A percentile compares a stretch with the other conserved stretches of the same genome.
These are phyloP conservation scores for Cryptomyrus ogoouensis DNA, from an alignment of 2,113 vertebrate species.

Conservation along the genomic window DNA sequence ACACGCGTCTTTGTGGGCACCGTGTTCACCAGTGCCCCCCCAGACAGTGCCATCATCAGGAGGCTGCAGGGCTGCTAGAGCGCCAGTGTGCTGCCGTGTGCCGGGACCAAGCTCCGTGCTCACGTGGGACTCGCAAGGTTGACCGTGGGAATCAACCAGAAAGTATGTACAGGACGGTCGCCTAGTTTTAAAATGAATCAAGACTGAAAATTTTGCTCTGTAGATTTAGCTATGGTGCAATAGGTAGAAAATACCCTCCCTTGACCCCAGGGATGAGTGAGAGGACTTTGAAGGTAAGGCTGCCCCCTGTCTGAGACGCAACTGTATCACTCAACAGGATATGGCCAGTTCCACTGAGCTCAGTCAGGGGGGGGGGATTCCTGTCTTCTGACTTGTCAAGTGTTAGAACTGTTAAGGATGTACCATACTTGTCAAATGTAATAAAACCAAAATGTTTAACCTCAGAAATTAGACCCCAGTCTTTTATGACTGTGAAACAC, in stretches of 20 bases:
- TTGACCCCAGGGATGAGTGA: background rate
- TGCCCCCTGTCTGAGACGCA: background rate
- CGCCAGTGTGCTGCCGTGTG: background rate
- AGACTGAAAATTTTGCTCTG: background rate
- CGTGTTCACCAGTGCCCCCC: slow-evolving; percentile 82
- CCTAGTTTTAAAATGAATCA: background rate
- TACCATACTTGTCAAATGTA: background rate
- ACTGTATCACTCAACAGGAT: background rate
- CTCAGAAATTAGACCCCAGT: background rate
- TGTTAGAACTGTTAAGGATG: background rate
- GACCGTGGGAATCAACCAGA: background rate
- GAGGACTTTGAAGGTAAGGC: background rate
- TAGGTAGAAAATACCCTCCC: background rate
- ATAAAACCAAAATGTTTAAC: background rate
- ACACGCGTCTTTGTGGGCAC: slow-evolving; percentile 81
- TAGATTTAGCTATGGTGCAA: background rate
- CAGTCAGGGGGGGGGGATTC: background rate
- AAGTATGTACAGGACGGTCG: background rate
- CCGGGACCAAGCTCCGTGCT: background rate
- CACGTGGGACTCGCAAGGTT: background rate
- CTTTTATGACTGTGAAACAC: background rate
- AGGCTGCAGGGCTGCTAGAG: slow-evolving; percentile 64
- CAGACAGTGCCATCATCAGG: slow-evolving; percentile 70
- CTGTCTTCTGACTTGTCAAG: background rate
- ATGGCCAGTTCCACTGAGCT: background rate